Percentiles rank a stretch among this genome's conserved stretches.
Evolutionary conservation across 2,797 vertebrate species (phyloP).

Genomic region (Acanthurus leucopareius): DNA sequence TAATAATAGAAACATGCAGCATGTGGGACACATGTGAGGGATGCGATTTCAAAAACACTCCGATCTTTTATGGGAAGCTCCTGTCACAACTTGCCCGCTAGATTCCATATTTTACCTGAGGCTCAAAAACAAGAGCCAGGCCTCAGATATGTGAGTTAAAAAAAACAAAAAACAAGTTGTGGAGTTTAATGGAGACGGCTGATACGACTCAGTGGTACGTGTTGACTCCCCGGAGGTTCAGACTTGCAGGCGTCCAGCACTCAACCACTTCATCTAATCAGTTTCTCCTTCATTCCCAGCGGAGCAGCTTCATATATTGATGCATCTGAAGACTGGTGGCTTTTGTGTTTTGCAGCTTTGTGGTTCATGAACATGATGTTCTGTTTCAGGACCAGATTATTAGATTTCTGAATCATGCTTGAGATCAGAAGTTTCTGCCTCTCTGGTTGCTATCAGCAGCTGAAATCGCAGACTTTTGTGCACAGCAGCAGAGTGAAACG

Average conservation of each 20-base stretch:
- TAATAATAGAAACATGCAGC: background rate
- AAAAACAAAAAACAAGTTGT: background rate
- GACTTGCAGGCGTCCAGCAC: slow-evolving; percentile 2
- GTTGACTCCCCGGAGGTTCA: background rate
- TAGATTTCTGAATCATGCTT: background rate
- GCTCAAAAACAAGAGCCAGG: background rate
- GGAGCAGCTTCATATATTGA: background rate
- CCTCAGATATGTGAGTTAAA: background rate
- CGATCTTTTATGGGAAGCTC: background rate
- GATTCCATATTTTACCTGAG: background rate
- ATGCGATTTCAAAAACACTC: background rate
- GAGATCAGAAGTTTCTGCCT: background rate
- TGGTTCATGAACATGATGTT: background rate
- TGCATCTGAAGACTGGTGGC: background rate
- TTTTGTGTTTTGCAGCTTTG: background rate
- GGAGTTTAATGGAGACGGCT: background rate
- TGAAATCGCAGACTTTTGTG: background rate
- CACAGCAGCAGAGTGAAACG: background rate
- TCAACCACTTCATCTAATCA: background rate
- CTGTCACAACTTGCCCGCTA: slow-evolving; percentile 5
- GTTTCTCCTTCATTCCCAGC: background rate
- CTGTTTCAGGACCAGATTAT: no score
- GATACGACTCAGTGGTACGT: background rate
- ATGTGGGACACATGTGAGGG: background rate
- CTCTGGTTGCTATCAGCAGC: no score